These are phyloP conservation scores for Cotesia vestalis DNA, from an alignment of 1,140 invertebrate species.

Conservation along the genomic window DNA sequence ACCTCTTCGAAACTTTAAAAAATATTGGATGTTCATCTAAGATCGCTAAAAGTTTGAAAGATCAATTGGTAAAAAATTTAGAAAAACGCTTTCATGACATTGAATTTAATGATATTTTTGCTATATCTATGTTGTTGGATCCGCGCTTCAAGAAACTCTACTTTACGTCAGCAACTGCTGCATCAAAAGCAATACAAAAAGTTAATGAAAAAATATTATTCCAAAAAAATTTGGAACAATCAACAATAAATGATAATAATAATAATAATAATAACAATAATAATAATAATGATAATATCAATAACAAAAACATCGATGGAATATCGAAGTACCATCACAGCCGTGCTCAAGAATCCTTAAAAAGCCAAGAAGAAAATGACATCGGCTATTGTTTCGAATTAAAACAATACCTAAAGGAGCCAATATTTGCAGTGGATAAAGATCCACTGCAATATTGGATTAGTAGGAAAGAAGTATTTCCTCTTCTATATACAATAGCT, in stretches of 20 bases:
- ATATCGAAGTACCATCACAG: neutral
- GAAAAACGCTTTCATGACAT: neutral
- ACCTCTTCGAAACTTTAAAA: neutral
- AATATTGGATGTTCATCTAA: neutral
- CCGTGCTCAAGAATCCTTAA: neutral
- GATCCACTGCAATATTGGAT: neutral
- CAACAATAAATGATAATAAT: no score
- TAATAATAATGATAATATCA: neutral
- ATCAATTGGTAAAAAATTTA: neutral
- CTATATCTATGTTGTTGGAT: neutral
- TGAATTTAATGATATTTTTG: neutral
- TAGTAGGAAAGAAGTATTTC: neutral
- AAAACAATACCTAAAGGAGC: neutral
- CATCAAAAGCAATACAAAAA: no score
- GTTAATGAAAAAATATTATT: no score
- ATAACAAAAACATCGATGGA: neutral
- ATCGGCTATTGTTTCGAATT: neutral
- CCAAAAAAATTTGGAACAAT: no score
- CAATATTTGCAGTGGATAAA: neutral
- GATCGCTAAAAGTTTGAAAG: neutral
- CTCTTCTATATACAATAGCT: neutral
- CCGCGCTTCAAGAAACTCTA: no score
- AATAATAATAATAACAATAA: neutral
- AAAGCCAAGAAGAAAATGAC: neutral
- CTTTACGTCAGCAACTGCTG: no score